Evolutionary conservation across 2,113 vertebrate genomes (phyloP).

Genomic region (Rana temporaria): DNA sequence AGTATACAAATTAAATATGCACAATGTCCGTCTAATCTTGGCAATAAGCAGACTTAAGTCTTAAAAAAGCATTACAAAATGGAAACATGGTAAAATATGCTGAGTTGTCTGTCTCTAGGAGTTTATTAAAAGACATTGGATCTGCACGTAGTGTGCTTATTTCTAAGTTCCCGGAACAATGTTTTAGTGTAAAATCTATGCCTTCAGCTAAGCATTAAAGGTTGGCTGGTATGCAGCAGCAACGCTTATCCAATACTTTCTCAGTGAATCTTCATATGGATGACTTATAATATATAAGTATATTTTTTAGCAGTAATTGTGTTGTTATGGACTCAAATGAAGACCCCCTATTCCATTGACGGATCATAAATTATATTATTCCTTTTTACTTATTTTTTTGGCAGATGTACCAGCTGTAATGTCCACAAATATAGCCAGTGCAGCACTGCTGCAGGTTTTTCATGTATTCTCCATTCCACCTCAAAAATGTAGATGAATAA

Average conservation of each 20-base stretch:
- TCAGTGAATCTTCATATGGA: background rate
- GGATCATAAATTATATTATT: too few species aligned
- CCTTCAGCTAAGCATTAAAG: constrained; percentile 24
- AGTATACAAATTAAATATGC: background rate
- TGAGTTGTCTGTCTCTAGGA: background rate
- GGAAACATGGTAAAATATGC: constrained; percentile 13
- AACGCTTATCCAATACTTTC: constrained; percentile 19
- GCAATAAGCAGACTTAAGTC: background rate
- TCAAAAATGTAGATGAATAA: too few species aligned
- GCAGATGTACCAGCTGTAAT: too few species aligned
- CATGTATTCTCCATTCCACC: too few species aligned
- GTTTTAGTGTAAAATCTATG: constrained; percentile 41
- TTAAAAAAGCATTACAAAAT: background rate
- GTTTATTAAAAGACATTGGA: constrained; percentile 3
- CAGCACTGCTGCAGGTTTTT: too few species aligned
- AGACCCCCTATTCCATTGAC: too few species aligned
- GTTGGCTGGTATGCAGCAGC: constrained; percentile 11
- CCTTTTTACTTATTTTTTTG: too few species aligned
- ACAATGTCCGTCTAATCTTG: background rate
- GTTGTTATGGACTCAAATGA: too few species aligned
- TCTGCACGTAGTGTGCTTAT: constrained; percentile 8
- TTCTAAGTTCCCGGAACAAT: constrained; percentile 31
- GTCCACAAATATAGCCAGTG: too few species aligned
- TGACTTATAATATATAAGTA: too few species aligned
- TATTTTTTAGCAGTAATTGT: too few species aligned